A percentile compares a stretch with the other conserved stretches of the same genome.
phyloP scores from a whole-genome alignment of 2,888 invertebrate genomes.

The Lasioglossum zephyrum region DNA sequence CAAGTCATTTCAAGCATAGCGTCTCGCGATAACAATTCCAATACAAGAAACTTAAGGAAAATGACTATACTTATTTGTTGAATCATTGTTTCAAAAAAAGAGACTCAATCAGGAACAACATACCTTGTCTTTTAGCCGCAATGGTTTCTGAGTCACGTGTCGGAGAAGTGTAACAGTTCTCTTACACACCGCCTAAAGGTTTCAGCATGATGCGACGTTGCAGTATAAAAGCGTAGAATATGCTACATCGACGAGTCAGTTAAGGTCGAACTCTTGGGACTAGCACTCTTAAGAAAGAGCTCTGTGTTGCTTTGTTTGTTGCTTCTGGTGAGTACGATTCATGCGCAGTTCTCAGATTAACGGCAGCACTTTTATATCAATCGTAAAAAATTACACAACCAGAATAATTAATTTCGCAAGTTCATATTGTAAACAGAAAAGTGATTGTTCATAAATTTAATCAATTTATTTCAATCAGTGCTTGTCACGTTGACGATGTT shows the following conservation, averaged over 20 bases:
- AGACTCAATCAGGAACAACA: constrained; percentile 6
- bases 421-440: neutral
- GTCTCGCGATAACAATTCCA: neutral
- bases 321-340: constrained; percentile 54
- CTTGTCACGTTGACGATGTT: neutral
- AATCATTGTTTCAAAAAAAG: neutral
- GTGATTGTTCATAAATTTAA: neutral
- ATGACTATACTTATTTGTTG: neutral
- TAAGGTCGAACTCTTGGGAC: constrained; percentile 55
- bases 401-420: neutral
- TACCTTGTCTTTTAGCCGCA: neutral
- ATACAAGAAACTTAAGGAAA: neutral
- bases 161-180: constrained; percentile 37
- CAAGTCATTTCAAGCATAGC: neutral
- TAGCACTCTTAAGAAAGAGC: constrained; percentile 35
- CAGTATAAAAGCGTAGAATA: constrained; percentile 62
- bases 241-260: constrained; percentile 56
- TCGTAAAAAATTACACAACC: no score
- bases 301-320: constrained; percentile 18
- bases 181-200: neutral
- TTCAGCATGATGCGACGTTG: constrained; percentile 28
- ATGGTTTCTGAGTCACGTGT: constrained; percentile 25
- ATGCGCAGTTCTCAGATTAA: constrained; percentile 8
- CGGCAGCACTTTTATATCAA: neutral
- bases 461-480: neutral